A percentile compares a stretch with the other conserved stretches of the same genome.
These are phyloP conservation scores for Pionites leucogaster DNA, from an alignment of 2,113 vertebrate genomes.

Conservation along the genomic window DNA sequence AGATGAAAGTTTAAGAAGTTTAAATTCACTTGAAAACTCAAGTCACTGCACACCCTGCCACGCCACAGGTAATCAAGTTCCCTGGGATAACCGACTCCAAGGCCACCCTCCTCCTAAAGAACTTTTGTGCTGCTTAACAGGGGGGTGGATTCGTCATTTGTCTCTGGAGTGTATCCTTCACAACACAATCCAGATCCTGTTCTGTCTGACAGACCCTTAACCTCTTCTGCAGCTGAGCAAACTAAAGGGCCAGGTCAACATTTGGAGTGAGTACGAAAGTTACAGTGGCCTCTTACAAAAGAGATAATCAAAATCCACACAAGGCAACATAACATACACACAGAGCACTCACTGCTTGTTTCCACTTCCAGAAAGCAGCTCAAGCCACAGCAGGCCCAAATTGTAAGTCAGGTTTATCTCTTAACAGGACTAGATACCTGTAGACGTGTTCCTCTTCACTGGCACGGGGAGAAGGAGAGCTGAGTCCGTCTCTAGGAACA, in stretches of 20 bases:
- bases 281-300: neutral
- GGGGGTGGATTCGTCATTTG: neutral
- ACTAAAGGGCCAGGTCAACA: neutral
- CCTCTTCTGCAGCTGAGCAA: neutral
- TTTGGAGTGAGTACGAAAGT: neutral
- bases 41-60: neutral
- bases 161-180: neutral
- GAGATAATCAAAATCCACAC: neutral
- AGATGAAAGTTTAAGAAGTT: neutral
- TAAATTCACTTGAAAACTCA: neutral
- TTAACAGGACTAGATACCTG: slow-evolving; percentile 77
- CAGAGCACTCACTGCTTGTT: neutral
- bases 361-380: neutral
- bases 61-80: neutral
- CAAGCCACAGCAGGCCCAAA: neutral
- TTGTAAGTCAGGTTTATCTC: neutral
- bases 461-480: slow-evolving; percentile 76
- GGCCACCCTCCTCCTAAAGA: neutral
- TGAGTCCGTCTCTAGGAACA: slow-evolving; percentile 78
- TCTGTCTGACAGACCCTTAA: neutral
- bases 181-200: neutral
- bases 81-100: neutral
- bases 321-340: neutral
- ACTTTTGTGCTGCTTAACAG: neutral
- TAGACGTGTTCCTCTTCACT: slow-evolving; percentile 97